A percentile compares a stretch with the other conserved stretches of the same genome.
Evolutionary conservation across 2,888 invertebrate species (phyloP).

Genomic region (Plusia festucae): DNA sequence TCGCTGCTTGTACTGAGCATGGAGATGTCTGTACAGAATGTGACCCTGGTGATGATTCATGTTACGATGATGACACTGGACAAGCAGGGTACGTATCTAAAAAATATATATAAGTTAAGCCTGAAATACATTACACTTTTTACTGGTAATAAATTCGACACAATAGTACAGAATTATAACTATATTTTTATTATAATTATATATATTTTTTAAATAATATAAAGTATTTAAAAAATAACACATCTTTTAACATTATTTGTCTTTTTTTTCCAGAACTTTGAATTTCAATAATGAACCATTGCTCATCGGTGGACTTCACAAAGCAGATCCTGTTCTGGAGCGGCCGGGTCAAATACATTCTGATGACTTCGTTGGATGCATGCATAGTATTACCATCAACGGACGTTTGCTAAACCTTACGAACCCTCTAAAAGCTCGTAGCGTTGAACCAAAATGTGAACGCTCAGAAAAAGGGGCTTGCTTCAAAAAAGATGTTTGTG

Average conservation of each 20-base stretch:
- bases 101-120: background rate
- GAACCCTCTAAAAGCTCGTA: conserved; percentile 92
- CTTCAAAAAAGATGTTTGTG: conserved; percentile 87
- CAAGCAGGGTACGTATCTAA: conserved; percentile 93
- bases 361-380: conserved; percentile 98
- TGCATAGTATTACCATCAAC: conserved; percentile 96
- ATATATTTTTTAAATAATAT: too few relatives aligned
- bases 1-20: conserved; percentile 94
- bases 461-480: conserved; percentile 92
- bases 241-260: background rate
- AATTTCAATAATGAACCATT: conserved; percentile 97
- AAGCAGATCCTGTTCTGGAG: conserved; percentile 96
- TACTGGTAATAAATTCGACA: too few relatives aligned
- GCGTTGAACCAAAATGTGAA: conserved; percentile 93
- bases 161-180: too few relatives aligned
- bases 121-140: too few relatives aligned
- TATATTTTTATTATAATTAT: too few relatives aligned
- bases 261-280: conserved; percentile 92
- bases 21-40: conserved; percentile 96
- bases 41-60: conserved; percentile 93
- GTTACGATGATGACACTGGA: conserved; percentile 96
- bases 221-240: too few relatives aligned
- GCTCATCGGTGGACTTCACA: conserved; percentile 95
- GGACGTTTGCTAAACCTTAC: conserved; percentile 95
- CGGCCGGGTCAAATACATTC: conserved; percentile 97